These are phyloP conservation scores for Ataeniobius toweri DNA, from an alignment of 2,797 vertebrate species.

Conservation along the genomic window DNA sequence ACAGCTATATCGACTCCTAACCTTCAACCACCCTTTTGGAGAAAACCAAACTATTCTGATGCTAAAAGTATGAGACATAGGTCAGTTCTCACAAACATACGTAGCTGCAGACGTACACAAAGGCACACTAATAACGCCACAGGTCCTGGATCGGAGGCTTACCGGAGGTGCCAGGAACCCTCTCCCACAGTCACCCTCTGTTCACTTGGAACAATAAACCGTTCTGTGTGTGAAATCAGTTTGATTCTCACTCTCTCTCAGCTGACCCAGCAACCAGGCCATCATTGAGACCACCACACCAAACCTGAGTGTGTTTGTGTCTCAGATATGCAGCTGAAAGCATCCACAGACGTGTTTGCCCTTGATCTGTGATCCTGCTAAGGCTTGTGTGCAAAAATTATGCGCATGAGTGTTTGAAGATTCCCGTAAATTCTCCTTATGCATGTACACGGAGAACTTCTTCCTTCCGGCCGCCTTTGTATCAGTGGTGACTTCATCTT, in stretches of 20 bases:
- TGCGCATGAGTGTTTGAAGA: neutral
- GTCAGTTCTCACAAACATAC: constrained; percentile 29
- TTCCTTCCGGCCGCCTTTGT: constrained; percentile 25
- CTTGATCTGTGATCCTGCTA: constrained; percentile 15
- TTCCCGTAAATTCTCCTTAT: neutral
- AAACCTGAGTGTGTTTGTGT: constrained; percentile 32
- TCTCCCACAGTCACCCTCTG: constrained; percentile 79
- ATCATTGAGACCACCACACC: constrained; percentile 25
- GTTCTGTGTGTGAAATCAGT: constrained; percentile 54
- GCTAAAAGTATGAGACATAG: constrained; percentile 2
- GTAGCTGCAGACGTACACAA: constrained; percentile 25
- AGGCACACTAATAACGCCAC: constrained; percentile 36
- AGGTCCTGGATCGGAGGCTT: constrained; percentile 66
- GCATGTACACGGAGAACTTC: constrained; percentile 12
- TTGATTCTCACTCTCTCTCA: constrained; percentile 36
- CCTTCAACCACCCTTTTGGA: neutral
- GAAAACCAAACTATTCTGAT: neutral
- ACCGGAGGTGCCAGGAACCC: constrained; percentile 75
- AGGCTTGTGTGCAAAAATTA: neutral
- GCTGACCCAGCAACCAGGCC: constrained; percentile 47
- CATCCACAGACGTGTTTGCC: neutral
- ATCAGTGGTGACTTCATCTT: constrained; percentile 73
- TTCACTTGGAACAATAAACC: constrained; percentile 77
- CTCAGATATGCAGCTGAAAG: constrained; percentile 16
- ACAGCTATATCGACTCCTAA: neutral